phyloP scores from a whole-genome alignment of 2,888 invertebrate genomes.

The Ochlodes sylvanus region DNA sequence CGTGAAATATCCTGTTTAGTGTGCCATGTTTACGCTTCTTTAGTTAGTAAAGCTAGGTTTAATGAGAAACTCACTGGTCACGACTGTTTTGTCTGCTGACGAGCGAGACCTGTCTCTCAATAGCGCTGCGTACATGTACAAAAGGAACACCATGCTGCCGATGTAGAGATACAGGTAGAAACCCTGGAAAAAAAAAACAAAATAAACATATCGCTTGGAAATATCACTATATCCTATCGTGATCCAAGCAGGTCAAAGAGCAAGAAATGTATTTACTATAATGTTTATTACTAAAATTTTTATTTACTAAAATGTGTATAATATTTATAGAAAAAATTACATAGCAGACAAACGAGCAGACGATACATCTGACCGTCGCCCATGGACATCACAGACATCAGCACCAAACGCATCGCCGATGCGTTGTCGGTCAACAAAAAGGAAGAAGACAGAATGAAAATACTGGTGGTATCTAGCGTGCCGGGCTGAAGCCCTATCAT shows the following conservation, averaged over 20 bases:
- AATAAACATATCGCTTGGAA: neutral
- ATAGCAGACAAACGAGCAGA: too few relatives aligned
- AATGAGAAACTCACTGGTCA: slow-evolving; percentile 77
- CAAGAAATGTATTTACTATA: too few relatives aligned
- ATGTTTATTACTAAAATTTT: too few relatives aligned
- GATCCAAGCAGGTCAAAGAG: neutral
- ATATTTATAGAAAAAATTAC: neutral
- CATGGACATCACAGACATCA: too few relatives aligned
- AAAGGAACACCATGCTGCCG: slow-evolving; percentile 93
- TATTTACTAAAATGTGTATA: too few relatives aligned
- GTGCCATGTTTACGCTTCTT: neutral
- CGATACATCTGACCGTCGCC: too few relatives aligned
- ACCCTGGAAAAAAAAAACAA: slow-evolving; percentile 79
- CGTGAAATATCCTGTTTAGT: neutral
- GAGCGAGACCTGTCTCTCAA: slow-evolving; percentile 87
- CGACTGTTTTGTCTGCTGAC: slow-evolving; percentile 69
- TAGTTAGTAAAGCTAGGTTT: slow-evolving; percentile 10
- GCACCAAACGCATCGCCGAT: too few relatives aligned
- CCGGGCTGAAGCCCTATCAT: too few relatives aligned
- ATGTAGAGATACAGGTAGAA: slow-evolving; percentile 95
- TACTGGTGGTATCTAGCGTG: too few relatives aligned
- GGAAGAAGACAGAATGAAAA: too few relatives aligned
- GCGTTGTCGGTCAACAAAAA: too few relatives aligned
- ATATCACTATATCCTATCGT: neutral
- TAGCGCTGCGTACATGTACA: slow-evolving; percentile 93